phyloP scores from a whole-genome alignment of 1,140 invertebrate genomes.

The Drosophila sucinea region DNA sequence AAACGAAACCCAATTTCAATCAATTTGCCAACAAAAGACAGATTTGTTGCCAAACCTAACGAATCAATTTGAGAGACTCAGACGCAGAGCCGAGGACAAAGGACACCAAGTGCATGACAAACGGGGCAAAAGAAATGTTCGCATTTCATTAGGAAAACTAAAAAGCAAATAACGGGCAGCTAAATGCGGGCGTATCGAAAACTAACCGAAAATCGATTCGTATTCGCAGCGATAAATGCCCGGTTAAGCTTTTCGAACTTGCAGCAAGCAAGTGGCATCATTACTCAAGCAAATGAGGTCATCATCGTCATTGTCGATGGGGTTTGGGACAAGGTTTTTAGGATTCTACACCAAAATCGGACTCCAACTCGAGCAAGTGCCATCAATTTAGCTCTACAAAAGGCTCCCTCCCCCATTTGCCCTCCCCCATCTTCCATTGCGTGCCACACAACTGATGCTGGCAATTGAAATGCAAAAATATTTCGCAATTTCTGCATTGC shows the following conservation, averaged over 20 bases:
- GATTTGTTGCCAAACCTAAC: conserved; percentile 65
- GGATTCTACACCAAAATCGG: background rate
- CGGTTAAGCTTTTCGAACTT: background rate
- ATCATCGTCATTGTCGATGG: conserved; percentile 53
- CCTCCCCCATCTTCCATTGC: background rate
- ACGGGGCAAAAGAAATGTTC: conserved; percentile 44
- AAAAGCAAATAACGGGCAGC: conserved; percentile 44
- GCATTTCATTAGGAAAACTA: conserved; percentile 68
- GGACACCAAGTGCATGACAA: conserved; percentile 36
- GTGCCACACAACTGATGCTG: conserved; percentile 60
- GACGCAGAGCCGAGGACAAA: conserved; percentile 34
- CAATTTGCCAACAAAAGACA: conserved; percentile 77
- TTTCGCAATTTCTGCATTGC: conserved; percentile 61
- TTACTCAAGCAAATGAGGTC: conserved; percentile 78
- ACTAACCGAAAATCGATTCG: conserved; percentile 54
- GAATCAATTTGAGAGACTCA: conserved; percentile 63
- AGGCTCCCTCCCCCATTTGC: background rate
- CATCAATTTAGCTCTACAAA: conserved; percentile 63
- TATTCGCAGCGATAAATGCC: conserved; percentile 36
- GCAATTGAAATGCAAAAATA: conserved; percentile 78
- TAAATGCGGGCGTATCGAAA: background rate
- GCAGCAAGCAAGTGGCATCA: conserved; percentile 65
- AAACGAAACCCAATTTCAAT: conserved; percentile 69
- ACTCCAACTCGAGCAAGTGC: conserved; percentile 55
- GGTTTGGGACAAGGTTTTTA: conserved; percentile 22